A percentile compares a stretch with the other conserved stretches of the same genome.
phyloP scores from a whole-genome alignment of 2,797 vertebrate species.

The Syngnathus rostellatus region DNA sequence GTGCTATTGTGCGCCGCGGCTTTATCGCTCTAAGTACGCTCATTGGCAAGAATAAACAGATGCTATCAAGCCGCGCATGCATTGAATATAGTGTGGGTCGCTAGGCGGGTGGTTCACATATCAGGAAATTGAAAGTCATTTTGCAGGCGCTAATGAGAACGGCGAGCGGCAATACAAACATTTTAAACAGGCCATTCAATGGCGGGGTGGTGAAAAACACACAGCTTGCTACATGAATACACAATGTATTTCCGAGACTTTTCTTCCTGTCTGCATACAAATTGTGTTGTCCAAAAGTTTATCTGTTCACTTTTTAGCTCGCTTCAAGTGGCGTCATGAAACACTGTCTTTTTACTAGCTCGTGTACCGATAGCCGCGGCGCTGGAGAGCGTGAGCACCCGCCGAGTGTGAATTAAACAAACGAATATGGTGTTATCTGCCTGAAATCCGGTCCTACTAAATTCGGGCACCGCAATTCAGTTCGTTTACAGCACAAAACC shows the following conservation, averaged over 20 bases:
- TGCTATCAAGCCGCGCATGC: slow-evolving; percentile 24
- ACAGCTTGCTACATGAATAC: slow-evolving; percentile 48
- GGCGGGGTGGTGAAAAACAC: slow-evolving; percentile 48
- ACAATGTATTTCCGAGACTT: slow-evolving; percentile 49
- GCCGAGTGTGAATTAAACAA: not conserved
- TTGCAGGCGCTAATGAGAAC: slow-evolving; percentile 34
- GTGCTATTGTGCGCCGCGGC: slow-evolving; percentile 41
- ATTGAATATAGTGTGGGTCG: slow-evolving; percentile 11
- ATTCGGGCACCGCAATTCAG: not conserved
- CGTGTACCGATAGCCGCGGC: not conserved
- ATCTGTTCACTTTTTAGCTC: slow-evolving; percentile 31
- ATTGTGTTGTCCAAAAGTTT: slow-evolving; percentile 35
- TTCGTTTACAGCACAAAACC: not conserved
- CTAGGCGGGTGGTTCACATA: slow-evolving; percentile 9
- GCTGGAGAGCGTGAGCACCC: not conserved
- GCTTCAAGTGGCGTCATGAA: not conserved
- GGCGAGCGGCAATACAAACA: slow-evolving; percentile 44
- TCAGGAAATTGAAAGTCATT: slow-evolving; percentile 41
- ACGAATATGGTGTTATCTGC: not conserved
- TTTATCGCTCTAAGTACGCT: slow-evolving; percentile 34
- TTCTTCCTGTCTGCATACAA: slow-evolving; percentile 55
- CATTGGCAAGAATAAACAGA: slow-evolving; percentile 53
- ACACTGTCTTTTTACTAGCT: not conserved
- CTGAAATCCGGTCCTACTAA: not conserved
- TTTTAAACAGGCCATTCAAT: slow-evolving; percentile 43